Base-by-base conservation (phyloP, 2,888 invertebrate species). In the Sphaerophoria taeniata region DNA sequence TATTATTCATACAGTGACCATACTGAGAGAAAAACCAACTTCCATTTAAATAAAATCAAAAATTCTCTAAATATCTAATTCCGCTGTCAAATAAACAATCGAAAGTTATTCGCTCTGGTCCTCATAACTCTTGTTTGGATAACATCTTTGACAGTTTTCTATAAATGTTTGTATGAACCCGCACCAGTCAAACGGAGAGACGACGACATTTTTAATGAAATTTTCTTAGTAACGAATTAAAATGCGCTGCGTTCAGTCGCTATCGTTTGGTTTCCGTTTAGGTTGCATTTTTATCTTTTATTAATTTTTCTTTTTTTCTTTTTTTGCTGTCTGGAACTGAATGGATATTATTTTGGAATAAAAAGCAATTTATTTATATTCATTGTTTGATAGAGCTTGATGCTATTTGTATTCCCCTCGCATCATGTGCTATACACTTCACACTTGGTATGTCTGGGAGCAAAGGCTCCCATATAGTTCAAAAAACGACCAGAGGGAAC, bases 401-500 rank as follows among this genome's bases (percentile, higher is more conserved):
- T n/a, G 34, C 43, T 43, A 70, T 85, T 80, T 61, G 85, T 85
- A 85, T 85, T 85, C 80, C 69, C 69, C 75, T 69, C 39, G 72
- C 55, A 55, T 47, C 67, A 36, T 58, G 63, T 72, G 60, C 14
- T 77, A 73, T 69, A 78, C 39, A 83, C 78, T 85, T 85, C 80
- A 85, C 85, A 85, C 85, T 72, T 80, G 36, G 49, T 65, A 7
- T 9, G 7, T 6, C 39, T 6, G n/a, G n/a, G n/a, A n/a, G n/a
- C n/a, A n/a, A n/a, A 36, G 7, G 39, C 11, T 11, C 39, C 39
- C 39, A 43, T 36, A 36, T 4, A 43, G 6, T 43, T 9, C 9
- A 11, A 6, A 43, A 7, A 2, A 43, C 7, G 39, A 43, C 7
- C 39, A 43, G 39, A 43, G 11, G 16, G 49, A 49, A 65, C 16